phyloP scores from a whole-genome alignment of 2,113 vertebrate species.

The Argyrosomus japonicus region DNA sequence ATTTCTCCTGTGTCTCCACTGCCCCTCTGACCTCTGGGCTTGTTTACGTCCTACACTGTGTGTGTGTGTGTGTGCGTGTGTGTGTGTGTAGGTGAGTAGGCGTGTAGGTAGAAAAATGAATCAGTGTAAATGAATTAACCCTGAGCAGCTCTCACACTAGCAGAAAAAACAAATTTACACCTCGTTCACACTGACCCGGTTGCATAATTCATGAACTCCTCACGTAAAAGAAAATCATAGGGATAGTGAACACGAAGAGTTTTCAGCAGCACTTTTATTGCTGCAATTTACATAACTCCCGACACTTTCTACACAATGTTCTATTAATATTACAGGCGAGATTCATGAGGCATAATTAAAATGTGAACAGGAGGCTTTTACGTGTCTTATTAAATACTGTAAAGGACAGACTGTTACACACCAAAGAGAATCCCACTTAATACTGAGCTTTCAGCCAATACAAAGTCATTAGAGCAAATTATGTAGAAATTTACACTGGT shows the following conservation, averaged over 20 bases:
- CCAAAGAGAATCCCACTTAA: neutral
- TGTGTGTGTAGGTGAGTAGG: too few relatives aligned
- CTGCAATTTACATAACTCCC: constrained; percentile 19
- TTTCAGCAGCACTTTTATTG: neutral
- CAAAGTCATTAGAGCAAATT: neutral
- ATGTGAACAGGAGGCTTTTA: constrained; percentile 9
- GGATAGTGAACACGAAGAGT: neutral
- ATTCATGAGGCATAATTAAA: constrained; percentile 25
- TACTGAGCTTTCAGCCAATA: neutral
- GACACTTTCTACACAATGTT: constrained; percentile 6
- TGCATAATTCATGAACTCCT: constrained; percentile 47
- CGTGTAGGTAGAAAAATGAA: constrained; percentile 32
- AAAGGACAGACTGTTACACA: neutral
- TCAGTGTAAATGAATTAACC: constrained; percentile 60
- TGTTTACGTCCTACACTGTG: constrained; percentile 34
- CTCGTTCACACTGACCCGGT: constrained; percentile 45
- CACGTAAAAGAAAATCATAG: neutral
- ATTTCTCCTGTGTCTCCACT: constrained; percentile 33
- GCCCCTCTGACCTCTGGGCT: constrained; percentile 40
- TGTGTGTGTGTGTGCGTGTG: constrained; percentile 19
- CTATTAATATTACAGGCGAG: constrained; percentile 6
- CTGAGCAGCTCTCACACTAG: constrained; percentile 32
- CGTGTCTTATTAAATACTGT: constrained; percentile 1
- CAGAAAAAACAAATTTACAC: constrained; percentile 60
- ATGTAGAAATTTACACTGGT: neutral